Evolutionary conservation across 1,140 invertebrate species (phyloP).

Genomic region (Zaprionus vittiger): DNA sequence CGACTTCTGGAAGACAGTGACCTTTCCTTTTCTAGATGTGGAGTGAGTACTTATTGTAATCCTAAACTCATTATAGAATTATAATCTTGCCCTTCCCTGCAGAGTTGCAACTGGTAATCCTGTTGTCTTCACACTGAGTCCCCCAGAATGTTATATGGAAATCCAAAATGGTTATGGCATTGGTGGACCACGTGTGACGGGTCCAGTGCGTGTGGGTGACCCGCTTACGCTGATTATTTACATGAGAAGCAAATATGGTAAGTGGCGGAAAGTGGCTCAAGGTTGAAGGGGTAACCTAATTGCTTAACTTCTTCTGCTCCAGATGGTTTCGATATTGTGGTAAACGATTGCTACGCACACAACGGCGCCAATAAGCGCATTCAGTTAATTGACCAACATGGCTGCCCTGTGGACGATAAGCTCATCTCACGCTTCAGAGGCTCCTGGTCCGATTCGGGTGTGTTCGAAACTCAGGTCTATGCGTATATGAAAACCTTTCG

Average conservation of each 20-base stretch:
- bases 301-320: conserved; percentile 69
- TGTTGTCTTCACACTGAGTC: conserved; percentile 96
- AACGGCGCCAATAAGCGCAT: conserved; percentile 96
- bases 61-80: too few relatives aligned
- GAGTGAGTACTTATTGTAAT: conserved; percentile 89
- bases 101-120: conserved; percentile 96
- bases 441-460: conserved; percentile 94
- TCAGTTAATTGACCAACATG: conserved; percentile 96
- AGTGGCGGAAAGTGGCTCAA: conserved; percentile 21
- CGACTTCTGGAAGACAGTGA: conserved; percentile 98
- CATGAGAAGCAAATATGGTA: conserved; percentile 97
- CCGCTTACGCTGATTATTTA: conserved; percentile 96
- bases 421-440: conserved; percentile 96
- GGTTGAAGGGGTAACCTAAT: background rate
- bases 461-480: conserved; percentile 97
- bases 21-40: conserved; percentile 96
- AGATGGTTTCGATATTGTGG: conserved; percentile 98
- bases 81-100: conserved; percentile 63
- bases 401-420: conserved; percentile 97
- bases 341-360: conserved; percentile 97
- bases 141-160: conserved; percentile 98
- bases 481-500: conserved; percentile 98
- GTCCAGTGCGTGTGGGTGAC: conserved; percentile 95
- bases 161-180: conserved; percentile 95
- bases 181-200: conserved; percentile 91